Evolutionary conservation across 1,140 invertebrate genomes (phyloP).

Genomic region (Lasioglossum baleicum): DNA sequence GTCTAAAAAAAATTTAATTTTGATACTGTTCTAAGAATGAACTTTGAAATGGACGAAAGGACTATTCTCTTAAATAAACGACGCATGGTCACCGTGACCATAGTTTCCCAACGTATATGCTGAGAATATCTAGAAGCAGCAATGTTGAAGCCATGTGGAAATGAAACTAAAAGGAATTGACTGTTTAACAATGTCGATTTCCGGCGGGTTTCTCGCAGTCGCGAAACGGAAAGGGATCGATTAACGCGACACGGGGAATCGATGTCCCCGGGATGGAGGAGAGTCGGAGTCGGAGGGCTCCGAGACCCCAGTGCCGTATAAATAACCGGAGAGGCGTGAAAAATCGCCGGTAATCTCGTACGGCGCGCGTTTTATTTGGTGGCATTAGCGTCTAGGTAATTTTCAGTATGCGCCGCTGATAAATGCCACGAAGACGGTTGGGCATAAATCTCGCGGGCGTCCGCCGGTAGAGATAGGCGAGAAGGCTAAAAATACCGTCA

Average conservation of each 20-base stretch:
- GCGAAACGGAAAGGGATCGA: background rate
- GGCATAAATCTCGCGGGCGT: conserved; percentile 50
- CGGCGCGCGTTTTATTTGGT: conserved; percentile 37
- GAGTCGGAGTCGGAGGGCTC: background rate
- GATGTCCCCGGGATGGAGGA: background rate
- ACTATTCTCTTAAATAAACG: no score
- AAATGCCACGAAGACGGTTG: conserved; percentile 46
- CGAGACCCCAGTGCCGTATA: conserved; percentile 1
- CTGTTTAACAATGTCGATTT: no score
- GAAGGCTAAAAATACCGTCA: conserved; percentile 46
- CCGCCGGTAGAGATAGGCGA: conserved; percentile 44
- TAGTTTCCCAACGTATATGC: no score
- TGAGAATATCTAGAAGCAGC: no score
- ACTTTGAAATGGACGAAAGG: no score
- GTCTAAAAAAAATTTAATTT: no score
- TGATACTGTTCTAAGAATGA: no score
- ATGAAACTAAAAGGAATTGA: no score
- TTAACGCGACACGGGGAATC: background rate
- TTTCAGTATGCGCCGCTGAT: conserved; percentile 28
- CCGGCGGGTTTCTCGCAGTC: no score
- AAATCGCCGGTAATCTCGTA: conserved; percentile 43
- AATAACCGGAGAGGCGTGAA: conserved; percentile 33
- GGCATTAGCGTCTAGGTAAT: conserved; percentile 49
- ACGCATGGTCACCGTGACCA: no score
- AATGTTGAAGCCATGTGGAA: no score